Percentiles rank a stretch among this genome's conserved stretches.
Evolutionary conservation across 1,140 invertebrate species (phyloP).

Genomic region (Lasaia peninsularis): DNA sequence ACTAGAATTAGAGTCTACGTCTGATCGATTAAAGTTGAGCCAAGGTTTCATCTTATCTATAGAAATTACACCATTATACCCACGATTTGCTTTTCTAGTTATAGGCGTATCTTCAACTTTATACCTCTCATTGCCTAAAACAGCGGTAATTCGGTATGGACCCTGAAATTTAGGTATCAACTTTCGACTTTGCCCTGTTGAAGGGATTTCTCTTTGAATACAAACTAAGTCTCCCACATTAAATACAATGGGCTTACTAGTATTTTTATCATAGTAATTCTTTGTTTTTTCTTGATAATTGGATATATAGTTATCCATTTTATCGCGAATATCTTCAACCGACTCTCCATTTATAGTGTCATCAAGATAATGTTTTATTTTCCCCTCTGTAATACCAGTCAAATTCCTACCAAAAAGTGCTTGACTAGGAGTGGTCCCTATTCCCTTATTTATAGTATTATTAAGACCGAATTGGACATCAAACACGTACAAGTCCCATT

Average conservation of each 20-base stretch:
- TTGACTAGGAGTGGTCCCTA: conserved; percentile 7
- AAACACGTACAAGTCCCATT: not conserved
- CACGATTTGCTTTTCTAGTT: conserved; percentile 12
- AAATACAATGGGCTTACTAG: not conserved
- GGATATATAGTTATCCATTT: not conserved
- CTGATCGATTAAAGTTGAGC: conserved; percentile 2
- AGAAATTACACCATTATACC: conserved; percentile 5
- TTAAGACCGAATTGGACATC: conserved; percentile 16
- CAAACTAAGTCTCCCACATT: conserved; percentile 16
- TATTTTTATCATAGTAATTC: not conserved
- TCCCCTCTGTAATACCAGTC: conserved; percentile 8
- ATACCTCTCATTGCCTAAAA: conserved; percentile 11
- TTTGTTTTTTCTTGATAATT: not conserved
- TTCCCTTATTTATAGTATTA: conserved; percentile 16
- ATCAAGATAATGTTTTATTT: not conserved
- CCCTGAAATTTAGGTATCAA: conserved; percentile 18
- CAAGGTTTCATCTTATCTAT: conserved; percentile 15
- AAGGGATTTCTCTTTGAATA: conserved; percentile 14
- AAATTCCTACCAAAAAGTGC: conserved; percentile 10
- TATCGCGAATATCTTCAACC: not conserved
- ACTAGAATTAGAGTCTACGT: not conserved
- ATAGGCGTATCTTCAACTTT: conserved; percentile 19
- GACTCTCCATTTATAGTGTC: not conserved
- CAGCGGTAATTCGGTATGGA: conserved; percentile 12
- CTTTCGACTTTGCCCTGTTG: conserved; percentile 15